These are phyloP conservation scores for Zygogramma bicolorata DNA, from an alignment of 2,888 invertebrate species.

Conservation along the genomic window DNA sequence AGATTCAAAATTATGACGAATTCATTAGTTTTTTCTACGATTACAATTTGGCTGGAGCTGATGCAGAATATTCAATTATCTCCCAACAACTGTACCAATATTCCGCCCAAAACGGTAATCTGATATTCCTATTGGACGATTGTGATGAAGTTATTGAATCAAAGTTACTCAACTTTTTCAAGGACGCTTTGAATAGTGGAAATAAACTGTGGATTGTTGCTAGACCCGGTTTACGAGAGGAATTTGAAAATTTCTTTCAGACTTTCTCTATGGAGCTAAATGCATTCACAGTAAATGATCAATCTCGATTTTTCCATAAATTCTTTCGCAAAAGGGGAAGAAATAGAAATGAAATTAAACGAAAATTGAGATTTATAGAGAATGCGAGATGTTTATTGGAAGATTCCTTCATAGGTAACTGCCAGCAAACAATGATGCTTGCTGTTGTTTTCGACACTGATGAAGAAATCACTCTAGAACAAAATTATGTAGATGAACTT, in stretches of 20 bases:
- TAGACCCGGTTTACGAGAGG: conserved; percentile 13
- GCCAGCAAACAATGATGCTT: conserved; percentile 36
- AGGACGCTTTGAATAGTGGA: conserved; percentile 15
- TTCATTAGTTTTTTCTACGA: conserved; percentile 12
- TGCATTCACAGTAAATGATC: conserved; percentile 24
- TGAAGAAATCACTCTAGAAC: not conserved
- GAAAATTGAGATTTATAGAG: not conserved
- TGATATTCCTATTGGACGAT: conserved; percentile 28
- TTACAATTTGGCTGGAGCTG: not conserved
- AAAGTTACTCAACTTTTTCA: conserved; percentile 16
- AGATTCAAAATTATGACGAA: conserved; percentile 12
- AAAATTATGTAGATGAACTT: conserved; percentile 6
- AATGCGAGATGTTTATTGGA: conserved; percentile 5
- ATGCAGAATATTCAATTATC: not conserved
- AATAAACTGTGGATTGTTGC: conserved; percentile 29
- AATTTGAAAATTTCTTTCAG: conserved; percentile 18
- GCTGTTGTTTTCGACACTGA: conserved; percentile 21
- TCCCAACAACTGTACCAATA: conserved; percentile 5
- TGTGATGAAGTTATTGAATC: conserved; percentile 21
- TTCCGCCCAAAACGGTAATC: not conserved
- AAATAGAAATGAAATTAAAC: not conserved
- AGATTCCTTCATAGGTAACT: conserved; percentile 29
- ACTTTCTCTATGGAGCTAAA: conserved; percentile 25
- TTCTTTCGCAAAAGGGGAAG: conserved; percentile 21
- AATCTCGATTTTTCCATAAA: conserved; percentile 9